Percentiles rank a stretch among this genome's conserved stretches.
Conservation (phyloP, 1,140 invertebrate species). For the Tenebrio molitor region DNA sequence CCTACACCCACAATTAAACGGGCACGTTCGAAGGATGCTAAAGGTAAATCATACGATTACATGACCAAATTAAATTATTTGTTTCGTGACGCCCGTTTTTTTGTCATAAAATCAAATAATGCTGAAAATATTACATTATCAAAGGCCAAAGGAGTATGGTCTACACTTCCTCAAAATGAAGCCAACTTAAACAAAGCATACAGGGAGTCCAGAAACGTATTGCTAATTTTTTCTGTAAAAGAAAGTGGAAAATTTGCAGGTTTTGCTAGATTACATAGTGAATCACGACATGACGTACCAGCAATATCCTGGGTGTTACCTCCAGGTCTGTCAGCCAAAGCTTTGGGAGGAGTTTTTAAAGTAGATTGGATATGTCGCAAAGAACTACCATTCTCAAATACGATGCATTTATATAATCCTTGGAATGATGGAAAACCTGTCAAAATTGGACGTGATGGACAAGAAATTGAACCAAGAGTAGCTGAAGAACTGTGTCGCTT, state of each 20-base stretch:
- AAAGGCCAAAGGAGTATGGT: constrained; percentile 97
- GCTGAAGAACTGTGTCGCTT: constrained; percentile 94
- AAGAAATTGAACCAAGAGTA: constrained; percentile 96
- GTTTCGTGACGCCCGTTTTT: constrained; percentile 95
- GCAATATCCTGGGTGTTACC: constrained; percentile 96
- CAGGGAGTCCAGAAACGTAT: constrained; percentile 91
- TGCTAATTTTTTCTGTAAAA: constrained; percentile 97
- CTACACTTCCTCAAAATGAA: constrained; percentile 97
- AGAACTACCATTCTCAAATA: constrained; percentile 93
- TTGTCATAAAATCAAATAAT: constrained; percentile 98
- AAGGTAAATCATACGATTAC: constrained; percentile 84
- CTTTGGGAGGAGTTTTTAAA: constrained; percentile 95
- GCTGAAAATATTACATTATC: constrained; percentile 95
- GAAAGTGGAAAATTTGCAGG: constrained; percentile 96
- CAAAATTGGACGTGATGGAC: constrained; percentile 98
- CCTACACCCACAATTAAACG: constrained; percentile 67
- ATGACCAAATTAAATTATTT: constrained; percentile 93
- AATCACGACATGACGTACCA: constrained; percentile 90
- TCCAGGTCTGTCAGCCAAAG: constrained; percentile 92
- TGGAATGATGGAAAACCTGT: constrained; percentile 99
- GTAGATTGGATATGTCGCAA: constrained; percentile 97
- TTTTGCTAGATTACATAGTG: constrained; percentile 89
- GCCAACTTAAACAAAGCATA: constrained; percentile 95
- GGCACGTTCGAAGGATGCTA: constrained; percentile 70
- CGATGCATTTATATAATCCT: constrained; percentile 94